Conservation (phyloP, 2,113 vertebrate species). For the Xerus inauris region DNA sequence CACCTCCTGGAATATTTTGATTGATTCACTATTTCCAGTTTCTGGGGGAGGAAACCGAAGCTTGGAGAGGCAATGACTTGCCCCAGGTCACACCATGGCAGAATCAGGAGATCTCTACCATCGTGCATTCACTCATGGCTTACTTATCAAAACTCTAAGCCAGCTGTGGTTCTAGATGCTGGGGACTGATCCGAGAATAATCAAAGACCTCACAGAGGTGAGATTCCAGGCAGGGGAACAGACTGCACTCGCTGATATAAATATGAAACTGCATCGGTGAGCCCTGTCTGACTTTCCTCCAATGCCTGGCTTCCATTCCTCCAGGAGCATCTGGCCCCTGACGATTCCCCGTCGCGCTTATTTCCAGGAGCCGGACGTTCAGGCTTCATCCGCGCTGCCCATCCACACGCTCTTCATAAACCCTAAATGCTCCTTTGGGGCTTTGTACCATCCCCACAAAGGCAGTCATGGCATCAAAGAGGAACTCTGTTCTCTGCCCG, state of each 20-base stretch:
- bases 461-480: slow-evolving; percentile 64
- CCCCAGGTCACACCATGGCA: background rate
- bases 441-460: slow-evolving; percentile 71
- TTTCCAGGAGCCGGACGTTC: slow-evolving; percentile 57
- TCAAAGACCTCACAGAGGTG: background rate
- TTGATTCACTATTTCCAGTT: background rate
- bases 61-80: background rate
- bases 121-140: background rate
- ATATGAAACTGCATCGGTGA: background rate
- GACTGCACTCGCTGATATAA: background rate
- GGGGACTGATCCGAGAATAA: background rate
- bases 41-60: background rate
- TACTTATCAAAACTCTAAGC: background rate
- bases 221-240: slow-evolving; percentile 23
- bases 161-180: background rate
- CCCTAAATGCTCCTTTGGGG: slow-evolving; percentile 63
- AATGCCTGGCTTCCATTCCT: background rate
- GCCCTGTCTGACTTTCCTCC: background rate
- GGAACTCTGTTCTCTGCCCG: slow-evolving; percentile 74
- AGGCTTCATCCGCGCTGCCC: slow-evolving; percentile 30
- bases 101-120: background rate
- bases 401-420: slow-evolving; percentile 68
- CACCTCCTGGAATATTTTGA: background rate
- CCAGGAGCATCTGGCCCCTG: slow-evolving; percentile 12
- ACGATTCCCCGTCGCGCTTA: background rate